Evolutionary conservation across 2,797 vertebrate genomes (phyloP), one percentile per base, ranked within the genome.

Genomic region (Muscicapa comitata): DNA sequence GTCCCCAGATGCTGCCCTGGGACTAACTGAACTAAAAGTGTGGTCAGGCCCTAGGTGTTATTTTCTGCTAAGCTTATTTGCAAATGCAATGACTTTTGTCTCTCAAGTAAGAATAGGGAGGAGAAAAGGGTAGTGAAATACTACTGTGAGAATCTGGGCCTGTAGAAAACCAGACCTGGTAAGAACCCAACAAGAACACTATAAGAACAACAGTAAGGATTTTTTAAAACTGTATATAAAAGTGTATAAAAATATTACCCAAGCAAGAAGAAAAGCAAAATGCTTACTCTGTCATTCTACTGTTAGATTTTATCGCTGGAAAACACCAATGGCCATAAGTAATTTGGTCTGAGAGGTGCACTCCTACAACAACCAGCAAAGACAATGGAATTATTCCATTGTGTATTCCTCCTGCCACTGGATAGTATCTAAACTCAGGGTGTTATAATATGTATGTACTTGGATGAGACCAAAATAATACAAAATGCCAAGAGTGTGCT

Each of bases 241-340:
- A 97, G 50, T 79, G 83, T 97, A 97, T 96, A 97, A 98, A 98
- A 97, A 97, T 97, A 97, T 90, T 45, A 94, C 83, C 68, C 92
- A 96, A 95, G 86, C 88, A 91, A 96, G 94, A 94, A 94, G 88
- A 83, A 97, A 96, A 91, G 42, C 48, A 42, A 95, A 97, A 90
- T 21, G n/a, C 40, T 81, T 58, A 29, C 31, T 92, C 66, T 91
- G 88, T 31, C 86, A 63, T 81, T 88, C 72, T 94, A 79, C 77
- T 57, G 78, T 50, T 88, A 87, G 59, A 67, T 76, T 95, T 93
- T 85, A 42, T 85, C n/a, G 38, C 78, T 83, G 79, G 79, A 92
- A 83, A 82, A 88, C 28, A 45, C 29, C 37, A 85, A 88, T 70
- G 80, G 47, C 80, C 86, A 2, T 57, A 90, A 85, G 84, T 48